Evolutionary conservation across 2,888 invertebrate genomes (phyloP).

Genomic region (Eupithecia pulchellata): DNA sequence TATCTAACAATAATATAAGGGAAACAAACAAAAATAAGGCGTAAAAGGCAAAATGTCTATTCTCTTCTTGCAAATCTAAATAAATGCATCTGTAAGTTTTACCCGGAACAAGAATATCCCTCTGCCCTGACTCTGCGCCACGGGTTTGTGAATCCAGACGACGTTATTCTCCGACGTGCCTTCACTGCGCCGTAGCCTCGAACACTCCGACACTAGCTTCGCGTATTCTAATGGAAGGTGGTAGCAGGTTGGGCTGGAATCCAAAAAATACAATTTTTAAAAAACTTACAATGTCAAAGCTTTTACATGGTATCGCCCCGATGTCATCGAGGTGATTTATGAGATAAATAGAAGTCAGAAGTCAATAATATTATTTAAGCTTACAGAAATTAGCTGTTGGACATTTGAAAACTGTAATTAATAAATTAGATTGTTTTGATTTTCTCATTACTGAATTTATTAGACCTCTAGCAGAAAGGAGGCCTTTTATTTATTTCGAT

Average conservation of each 20-base stretch:
- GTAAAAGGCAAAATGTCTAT: too few species aligned
- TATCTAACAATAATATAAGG: too few species aligned
- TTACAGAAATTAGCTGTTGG: too few species aligned
- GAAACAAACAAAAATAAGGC: too few species aligned
- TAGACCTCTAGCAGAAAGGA: too few species aligned
- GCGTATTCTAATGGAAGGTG: constrained; percentile 94
- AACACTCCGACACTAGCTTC: constrained; percentile 92
- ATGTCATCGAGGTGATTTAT: neutral
- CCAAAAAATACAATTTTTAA: neutral
- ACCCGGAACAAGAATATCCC: constrained; percentile 94
- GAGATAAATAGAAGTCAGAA: too few species aligned
- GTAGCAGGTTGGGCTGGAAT: constrained; percentile 90
- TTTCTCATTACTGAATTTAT: too few species aligned
- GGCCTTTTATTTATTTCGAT: neutral
- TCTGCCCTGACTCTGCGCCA: constrained; percentile 93
- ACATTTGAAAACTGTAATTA: too few species aligned
- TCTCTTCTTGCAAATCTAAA: too few species aligned
- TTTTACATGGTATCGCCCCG: neutral
- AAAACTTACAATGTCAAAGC: neutral
- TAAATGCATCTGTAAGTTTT: too few species aligned
- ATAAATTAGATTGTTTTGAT: too few species aligned
- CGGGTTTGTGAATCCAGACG: constrained; percentile 96
- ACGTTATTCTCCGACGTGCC: constrained; percentile 72
- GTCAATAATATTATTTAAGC: too few species aligned
- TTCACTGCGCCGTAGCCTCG: constrained; percentile 79